phyloP scores from a whole-genome alignment of 2,888 invertebrate genomes.

The Diplazon laetatorius region DNA sequence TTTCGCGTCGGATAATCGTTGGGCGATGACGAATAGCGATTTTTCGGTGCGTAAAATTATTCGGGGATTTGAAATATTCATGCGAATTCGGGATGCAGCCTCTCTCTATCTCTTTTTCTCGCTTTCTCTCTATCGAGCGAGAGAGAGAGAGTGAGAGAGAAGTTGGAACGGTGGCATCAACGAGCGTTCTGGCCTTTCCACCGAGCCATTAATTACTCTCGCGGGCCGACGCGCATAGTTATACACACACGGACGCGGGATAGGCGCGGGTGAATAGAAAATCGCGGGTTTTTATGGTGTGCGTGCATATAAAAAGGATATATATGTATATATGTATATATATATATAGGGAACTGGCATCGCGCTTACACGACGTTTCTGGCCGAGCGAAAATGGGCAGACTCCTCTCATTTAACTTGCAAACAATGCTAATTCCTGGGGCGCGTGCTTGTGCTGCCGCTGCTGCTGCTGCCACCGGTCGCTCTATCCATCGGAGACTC shows the following conservation, averaged over 20 bases:
- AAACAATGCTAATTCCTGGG: slow-evolving; percentile 61
- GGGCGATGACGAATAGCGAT: slow-evolving; percentile 44
- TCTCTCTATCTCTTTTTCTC: slow-evolving; percentile 15
- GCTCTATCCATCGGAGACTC: slow-evolving; percentile 8
- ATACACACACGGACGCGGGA: slow-evolving; percentile 18
- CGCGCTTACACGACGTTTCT: slow-evolving; percentile 29
- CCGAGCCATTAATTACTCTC: slow-evolving; percentile 58
- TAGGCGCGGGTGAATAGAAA: slow-evolving; percentile 15
- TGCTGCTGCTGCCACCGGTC: slow-evolving; percentile 8
- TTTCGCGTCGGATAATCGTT: slow-evolving; percentile 41
- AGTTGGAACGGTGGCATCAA: background rate
- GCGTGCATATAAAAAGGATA: background rate
- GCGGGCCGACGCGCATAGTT: slow-evolving; percentile 25
- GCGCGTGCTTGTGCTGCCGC: slow-evolving; percentile 55
- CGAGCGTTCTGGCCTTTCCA: slow-evolving; percentile 39
- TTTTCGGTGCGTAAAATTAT: slow-evolving; percentile 53
- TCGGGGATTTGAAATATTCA: slow-evolving; percentile 57
- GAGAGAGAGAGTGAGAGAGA: too few species aligned
- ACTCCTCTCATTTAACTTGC: slow-evolving; percentile 62
- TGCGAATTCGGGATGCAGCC: slow-evolving; percentile 28
- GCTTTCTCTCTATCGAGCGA: too few species aligned
- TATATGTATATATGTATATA: too few species aligned
- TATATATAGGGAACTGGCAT: background rate
- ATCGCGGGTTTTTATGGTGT: slow-evolving; percentile 4
- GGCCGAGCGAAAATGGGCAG: slow-evolving; percentile 51